These are phyloP conservation scores for Pseudopipra pipra DNA, from an alignment of 2,113 vertebrate genomes.

Conservation along the genomic window DNA sequence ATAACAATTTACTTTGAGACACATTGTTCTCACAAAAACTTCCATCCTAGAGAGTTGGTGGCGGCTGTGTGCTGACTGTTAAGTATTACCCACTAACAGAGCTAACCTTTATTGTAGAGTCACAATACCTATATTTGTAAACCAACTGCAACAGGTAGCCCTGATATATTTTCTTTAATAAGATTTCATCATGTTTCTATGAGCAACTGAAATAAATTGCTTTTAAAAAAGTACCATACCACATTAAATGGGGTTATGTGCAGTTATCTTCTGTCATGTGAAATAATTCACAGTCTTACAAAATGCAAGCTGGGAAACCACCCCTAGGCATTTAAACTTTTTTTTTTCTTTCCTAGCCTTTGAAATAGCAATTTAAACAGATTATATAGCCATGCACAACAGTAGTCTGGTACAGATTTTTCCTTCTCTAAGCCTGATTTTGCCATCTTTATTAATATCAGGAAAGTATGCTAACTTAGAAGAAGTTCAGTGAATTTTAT, in stretches of 20 bases:
- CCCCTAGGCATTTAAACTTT: not conserved
- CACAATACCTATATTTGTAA: constrained; percentile 57
- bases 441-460: not conserved
- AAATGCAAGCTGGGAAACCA: constrained; percentile 19
- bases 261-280: constrained; percentile 39
- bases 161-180: constrained; percentile 38
- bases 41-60: not conserved
- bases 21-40: not conserved
- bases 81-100: not conserved
- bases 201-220: constrained; percentile 63
- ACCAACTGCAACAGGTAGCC: constrained; percentile 3
- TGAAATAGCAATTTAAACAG: constrained; percentile 10
- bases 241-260: constrained; percentile 57
- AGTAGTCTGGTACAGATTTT: not conserved
- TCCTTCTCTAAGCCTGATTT: not conserved
- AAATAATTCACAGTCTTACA: constrained; percentile 30
- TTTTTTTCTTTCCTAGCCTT: not conserved
- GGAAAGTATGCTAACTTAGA: not conserved
- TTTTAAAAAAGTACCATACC: constrained; percentile 41
- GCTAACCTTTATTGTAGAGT: constrained; percentile 20
- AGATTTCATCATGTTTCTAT: constrained; percentile 47
- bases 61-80: constrained; percentile 1
- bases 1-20: constrained; percentile 1
- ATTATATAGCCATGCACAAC: not conserved
- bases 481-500: not conserved